Percentiles rank a stretch among this genome's conserved stretches.
Conservation (phyloP, 2,113 vertebrate species). For the Hippocampus guttulatus region DNA sequence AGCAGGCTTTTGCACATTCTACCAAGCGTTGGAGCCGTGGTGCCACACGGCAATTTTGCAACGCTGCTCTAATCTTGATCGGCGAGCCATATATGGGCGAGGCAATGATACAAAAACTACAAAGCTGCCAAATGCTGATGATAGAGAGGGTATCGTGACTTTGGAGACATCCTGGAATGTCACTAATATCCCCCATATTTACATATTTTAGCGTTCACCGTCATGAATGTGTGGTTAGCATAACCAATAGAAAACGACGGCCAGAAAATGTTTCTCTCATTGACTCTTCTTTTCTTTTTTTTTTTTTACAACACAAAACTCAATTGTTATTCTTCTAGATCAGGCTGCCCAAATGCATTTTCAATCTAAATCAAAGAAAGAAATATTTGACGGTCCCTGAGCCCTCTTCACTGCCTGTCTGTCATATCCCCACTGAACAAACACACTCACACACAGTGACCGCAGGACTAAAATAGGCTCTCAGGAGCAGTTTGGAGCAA, state of each 20-base stretch:
- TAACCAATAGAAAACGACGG: not conserved
- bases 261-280: not conserved
- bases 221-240: not conserved
- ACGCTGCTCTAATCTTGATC: not conserved
- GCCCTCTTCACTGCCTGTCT: constrained; percentile 38
- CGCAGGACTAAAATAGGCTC: constrained; percentile 84
- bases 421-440: constrained; percentile 41
- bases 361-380: constrained; percentile 38
- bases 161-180: not conserved
- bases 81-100: not conserved
- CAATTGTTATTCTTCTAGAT: constrained; percentile 44
- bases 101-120: not conserved
- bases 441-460: constrained; percentile 57
- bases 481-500: constrained; percentile 80
- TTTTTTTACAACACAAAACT: constrained; percentile 71
- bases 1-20: not conserved
- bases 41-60: not conserved
- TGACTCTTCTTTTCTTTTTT: not conserved
- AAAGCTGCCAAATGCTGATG: not conserved
- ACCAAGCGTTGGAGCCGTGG: not conserved
- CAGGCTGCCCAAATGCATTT: constrained; percentile 47
- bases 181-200: not conserved
- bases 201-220: not conserved
- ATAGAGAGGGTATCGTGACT: not conserved
- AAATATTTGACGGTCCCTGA: constrained; percentile 25